These are phyloP conservation scores for Aradophagus sp. DNA, from an alignment of 1,140 invertebrate genomes.

Conservation along the genomic window DNA sequence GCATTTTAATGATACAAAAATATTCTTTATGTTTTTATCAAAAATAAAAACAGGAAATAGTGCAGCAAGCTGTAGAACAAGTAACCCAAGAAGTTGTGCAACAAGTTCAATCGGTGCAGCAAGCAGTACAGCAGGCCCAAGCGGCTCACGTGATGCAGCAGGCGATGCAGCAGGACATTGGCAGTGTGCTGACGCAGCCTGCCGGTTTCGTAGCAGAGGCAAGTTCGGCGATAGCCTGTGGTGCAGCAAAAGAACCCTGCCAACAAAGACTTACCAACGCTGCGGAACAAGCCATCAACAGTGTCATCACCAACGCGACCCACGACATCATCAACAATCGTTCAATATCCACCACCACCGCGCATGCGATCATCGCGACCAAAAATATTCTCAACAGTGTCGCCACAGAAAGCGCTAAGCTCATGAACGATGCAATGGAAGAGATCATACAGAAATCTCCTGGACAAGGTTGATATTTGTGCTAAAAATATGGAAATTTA, in stretches of 20 bases:
- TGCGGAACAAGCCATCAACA: conserved; percentile 72
- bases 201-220: conserved; percentile 71
- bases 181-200: conserved; percentile 69
- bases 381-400: conserved; percentile 73
- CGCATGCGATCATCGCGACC: conserved; percentile 72
- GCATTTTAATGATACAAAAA: too few relatives aligned
- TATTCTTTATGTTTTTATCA: too few relatives aligned
- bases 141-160: conserved; percentile 74
- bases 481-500: too few relatives aligned
- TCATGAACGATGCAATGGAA: conserved; percentile 73
- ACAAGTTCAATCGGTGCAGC: conserved; percentile 77
- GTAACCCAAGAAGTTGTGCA: conserved; percentile 78
- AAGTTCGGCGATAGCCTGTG: conserved; percentile 69
- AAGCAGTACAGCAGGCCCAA: conserved; percentile 77
- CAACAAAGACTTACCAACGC: conserved; percentile 71
- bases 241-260: conserved; percentile 68
- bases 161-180: conserved; percentile 72
- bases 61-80: conserved; percentile 78
- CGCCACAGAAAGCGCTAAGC: conserved; percentile 71
- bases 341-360: conserved; percentile 70
- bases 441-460: conserved; percentile 71
- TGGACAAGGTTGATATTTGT: conserved; percentile 57
- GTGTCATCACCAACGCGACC: conserved; percentile 71
- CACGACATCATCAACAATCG: conserved; percentile 73
- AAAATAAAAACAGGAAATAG: conserved; percentile 75